phyloP scores from a whole-genome alignment of 30 jellyfish, hydroid and myxozoan genomes.

The Clytia hemisphaerica region DNA sequence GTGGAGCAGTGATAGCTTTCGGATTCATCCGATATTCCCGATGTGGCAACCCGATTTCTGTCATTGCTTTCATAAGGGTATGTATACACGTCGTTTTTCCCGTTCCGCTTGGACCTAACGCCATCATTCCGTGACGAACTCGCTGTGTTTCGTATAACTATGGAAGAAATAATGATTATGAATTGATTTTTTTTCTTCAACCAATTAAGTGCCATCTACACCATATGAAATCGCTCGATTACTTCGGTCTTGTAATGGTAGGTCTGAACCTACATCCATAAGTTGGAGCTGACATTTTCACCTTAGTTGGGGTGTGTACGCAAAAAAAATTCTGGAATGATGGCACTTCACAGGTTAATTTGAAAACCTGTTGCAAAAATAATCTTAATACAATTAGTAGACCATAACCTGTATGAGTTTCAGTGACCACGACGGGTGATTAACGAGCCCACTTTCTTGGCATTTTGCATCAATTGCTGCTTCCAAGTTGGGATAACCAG shows the following conservation, averaged over 20 bases:
- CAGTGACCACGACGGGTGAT: slow-evolving; percentile 73
- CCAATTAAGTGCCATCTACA: too few relatives aligned
- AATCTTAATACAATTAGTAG: too few relatives aligned
- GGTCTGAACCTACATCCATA: too few relatives aligned
- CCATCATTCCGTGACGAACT: slow-evolving; percentile 90
- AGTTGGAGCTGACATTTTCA: too few relatives aligned
- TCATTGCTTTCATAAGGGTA: slow-evolving; percentile 76
- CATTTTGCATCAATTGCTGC: slow-evolving; percentile 66
- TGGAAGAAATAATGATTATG: neutral
- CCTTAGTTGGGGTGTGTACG: too few relatives aligned
- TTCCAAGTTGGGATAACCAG: slow-evolving; percentile 78
- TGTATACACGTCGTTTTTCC: slow-evolving; percentile 78
- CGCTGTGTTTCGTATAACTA: slow-evolving; percentile 83
- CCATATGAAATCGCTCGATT: too few relatives aligned
- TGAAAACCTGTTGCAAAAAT: too few relatives aligned
- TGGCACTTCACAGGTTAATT: too few relatives aligned
- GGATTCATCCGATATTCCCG: slow-evolving; percentile 79
- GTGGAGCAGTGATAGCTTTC: slow-evolving; percentile 85
- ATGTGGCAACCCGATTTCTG: slow-evolving; percentile 78
- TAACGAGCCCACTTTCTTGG: slow-evolving; percentile 58
- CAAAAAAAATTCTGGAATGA: too few relatives aligned
- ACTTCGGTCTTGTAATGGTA: too few relatives aligned
- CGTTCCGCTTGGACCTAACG: slow-evolving; percentile 82
- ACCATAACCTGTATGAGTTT: slow-evolving; percentile 70
- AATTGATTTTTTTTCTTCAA: too few relatives aligned